Percentiles rank a stretch among this genome's conserved stretches.
Evolutionary conservation across 2,113 vertebrate genomes (phyloP).

Genomic region (Laterallus jamaicensis): DNA sequence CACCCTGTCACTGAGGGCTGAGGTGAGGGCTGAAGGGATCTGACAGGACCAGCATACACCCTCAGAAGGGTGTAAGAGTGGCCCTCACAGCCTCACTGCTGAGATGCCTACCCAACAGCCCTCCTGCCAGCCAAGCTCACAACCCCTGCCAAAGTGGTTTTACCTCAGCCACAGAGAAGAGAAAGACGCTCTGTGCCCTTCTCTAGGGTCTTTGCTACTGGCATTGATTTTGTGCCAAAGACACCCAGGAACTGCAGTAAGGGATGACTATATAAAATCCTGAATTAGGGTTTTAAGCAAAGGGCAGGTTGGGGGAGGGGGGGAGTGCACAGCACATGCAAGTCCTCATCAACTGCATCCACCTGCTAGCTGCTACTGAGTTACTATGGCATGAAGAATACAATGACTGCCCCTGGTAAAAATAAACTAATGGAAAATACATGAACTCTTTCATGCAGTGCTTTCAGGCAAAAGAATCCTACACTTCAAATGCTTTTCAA

Average conservation of each 20-base stretch:
- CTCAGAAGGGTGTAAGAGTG: not conserved
- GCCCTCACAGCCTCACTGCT: not conserved
- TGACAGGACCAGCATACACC: not conserved
- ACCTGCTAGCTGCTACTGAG: not conserved
- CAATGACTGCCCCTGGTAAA: not conserved
- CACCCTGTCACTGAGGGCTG: not conserved
- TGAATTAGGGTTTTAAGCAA: not conserved
- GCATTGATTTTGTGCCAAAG: not conserved
- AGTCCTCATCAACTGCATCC: not conserved
- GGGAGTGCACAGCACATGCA: not conserved
- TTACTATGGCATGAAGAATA: not conserved
- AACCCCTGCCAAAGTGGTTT: not conserved
- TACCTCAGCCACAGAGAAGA: not conserved
- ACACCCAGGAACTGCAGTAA: not conserved
- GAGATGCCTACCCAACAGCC: not conserved
- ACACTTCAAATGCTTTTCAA: not conserved
- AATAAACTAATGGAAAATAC: not conserved
- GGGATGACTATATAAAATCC: not conserved
- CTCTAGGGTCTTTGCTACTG: not conserved
- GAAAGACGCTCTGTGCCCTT: not conserved
- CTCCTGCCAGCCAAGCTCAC: not conserved
- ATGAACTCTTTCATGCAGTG: not conserved
- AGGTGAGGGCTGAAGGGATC: not conserved
- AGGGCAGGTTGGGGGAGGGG: not conserved
- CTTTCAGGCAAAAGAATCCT: not conserved